phyloP scores from a whole-genome alignment of 2,113 vertebrate genomes.

The Channa maculata region DNA sequence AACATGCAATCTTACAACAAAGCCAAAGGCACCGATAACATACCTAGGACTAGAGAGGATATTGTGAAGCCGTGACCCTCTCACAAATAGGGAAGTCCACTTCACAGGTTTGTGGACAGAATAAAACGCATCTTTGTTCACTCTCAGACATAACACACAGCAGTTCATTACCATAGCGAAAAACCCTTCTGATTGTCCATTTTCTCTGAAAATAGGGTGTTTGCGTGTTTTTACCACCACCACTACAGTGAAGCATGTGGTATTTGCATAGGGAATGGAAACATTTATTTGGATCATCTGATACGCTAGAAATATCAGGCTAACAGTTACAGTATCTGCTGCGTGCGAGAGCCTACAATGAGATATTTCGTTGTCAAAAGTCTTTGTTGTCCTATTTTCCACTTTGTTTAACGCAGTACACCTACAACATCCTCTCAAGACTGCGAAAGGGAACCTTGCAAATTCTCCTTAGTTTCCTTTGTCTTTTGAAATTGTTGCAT shows the following conservation, averaged over 20 bases:
- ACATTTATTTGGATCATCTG: conserved; percentile 49
- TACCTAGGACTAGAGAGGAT: conserved; percentile 68
- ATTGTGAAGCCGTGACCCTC: conserved; percentile 67
- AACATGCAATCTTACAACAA: conserved; percentile 75
- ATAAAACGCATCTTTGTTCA: conserved; percentile 72
- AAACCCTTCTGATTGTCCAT: conserved; percentile 60
- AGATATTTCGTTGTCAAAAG: conserved; percentile 40
- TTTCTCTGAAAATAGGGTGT: conserved; percentile 56
- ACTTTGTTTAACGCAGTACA: conserved; percentile 28
- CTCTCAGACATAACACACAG: conserved; percentile 36
- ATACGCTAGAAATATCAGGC: conserved; percentile 1
- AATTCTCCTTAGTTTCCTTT: conserved; percentile 51
- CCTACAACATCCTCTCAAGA: conserved; percentile 7
- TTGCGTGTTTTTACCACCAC: conserved; percentile 37
- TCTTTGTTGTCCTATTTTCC: conserved; percentile 44
- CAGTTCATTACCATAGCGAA: conserved; percentile 65
- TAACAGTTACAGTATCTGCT: conserved; percentile 5
- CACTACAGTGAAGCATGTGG: conserved; percentile 35
- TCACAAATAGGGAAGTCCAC: conserved; percentile 67
- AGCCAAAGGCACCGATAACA: conserved; percentile 75
- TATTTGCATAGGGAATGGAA: conserved; percentile 64
- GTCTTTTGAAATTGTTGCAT: conserved; percentile 67
- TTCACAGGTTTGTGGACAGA: conserved; percentile 70
- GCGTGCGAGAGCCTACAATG: neutral
- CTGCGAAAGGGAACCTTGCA: conserved; percentile 38